Base-by-base conservation (phyloP, 1,140 invertebrate genomes). In the Carposina sasakii region DNA sequence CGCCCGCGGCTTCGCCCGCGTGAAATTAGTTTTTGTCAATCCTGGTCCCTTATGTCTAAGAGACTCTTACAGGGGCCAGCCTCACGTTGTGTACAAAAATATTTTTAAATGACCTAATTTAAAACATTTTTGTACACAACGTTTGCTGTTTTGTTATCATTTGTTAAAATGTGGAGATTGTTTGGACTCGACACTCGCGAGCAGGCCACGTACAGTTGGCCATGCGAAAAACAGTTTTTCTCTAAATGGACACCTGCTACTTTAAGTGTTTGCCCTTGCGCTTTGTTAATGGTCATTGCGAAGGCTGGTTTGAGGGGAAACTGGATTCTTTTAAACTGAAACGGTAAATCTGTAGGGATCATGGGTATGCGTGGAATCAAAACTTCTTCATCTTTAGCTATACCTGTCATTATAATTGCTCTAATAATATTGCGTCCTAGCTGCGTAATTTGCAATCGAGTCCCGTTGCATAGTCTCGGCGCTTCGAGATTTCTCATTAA, bases 281-380 rank as follows among this genome's bases (percentile, higher is more conserved):
- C 55, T 68, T 89, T 89, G 61, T 89, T 89, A 3, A 89, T 86
- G 0, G 87, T 86, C 68, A 88, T 87, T 16, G 85, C 78, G 67
- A 87, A 89, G 2, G 66, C 59, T 2, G 85, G 44, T 48, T 74
- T 57, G 0, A 90, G 28, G 16, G 86, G 85, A 71, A 88, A 88
- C 52, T 89, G 86, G 0, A 84, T 8, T 31, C 87, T 40, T 58
- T 79, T 79, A 48, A 88, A 76, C 23, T 67, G 37, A 54, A 85
- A 81, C 20, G 81, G 75, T 26, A 71, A 31, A 47, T 82, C 62
- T 5, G 54, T 71, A 19, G 67, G 69, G 42, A 70, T 76, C 39
- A 83, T 55, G 10, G 67, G 64, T 44, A 85, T 82, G 17, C 71
- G 52, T 33, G 79, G 68, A 31, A 85, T 64, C 3, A 85, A 52